A percentile compares a stretch with the other conserved stretches of the same genome.
Conservation (phyloP, 2,888 invertebrate genomes). For the Tetanocera ferruginea region DNA sequence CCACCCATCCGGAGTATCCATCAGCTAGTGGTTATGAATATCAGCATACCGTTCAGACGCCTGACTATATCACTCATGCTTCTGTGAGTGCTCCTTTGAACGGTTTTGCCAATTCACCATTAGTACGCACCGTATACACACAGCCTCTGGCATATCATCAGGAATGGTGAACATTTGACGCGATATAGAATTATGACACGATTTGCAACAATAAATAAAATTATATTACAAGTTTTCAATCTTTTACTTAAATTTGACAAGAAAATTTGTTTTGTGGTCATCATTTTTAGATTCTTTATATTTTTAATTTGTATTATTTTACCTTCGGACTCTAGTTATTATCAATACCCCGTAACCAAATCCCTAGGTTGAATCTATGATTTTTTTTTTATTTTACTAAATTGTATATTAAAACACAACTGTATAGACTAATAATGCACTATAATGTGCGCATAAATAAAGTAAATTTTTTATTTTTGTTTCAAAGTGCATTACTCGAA, state of each 20-base stretch:
- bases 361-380: too few relatives aligned
- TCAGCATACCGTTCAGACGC: constrained; percentile 53
- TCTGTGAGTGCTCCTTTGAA: constrained; percentile 69
- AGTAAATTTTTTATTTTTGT: too few relatives aligned
- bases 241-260: neutral
- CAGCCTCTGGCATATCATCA: constrained; percentile 46
- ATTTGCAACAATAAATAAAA: neutral
- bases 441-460: too few relatives aligned
- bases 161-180: constrained; percentile 43
- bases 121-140: constrained; percentile 46
- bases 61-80: constrained; percentile 58
- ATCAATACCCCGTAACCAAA: too few relatives aligned
- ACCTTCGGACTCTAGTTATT: too few relatives aligned
- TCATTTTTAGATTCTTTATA: too few relatives aligned
- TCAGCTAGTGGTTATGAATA: constrained; percentile 54
- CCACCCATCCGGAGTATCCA: constrained; percentile 41
- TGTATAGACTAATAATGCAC: too few relatives aligned
- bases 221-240: neutral
- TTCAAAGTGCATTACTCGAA: too few relatives aligned
- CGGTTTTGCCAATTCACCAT: constrained; percentile 47
- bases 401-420: too few relatives aligned
- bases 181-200: constrained; percentile 34
- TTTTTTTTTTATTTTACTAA: too few relatives aligned
- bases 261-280: too few relatives aligned
- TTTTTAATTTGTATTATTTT: too few relatives aligned